A percentile compares a stretch with the other conserved stretches of the same genome.
phyloP scores from a whole-genome alignment of 2,888 invertebrate species.

The Camponotus fellah region DNA sequence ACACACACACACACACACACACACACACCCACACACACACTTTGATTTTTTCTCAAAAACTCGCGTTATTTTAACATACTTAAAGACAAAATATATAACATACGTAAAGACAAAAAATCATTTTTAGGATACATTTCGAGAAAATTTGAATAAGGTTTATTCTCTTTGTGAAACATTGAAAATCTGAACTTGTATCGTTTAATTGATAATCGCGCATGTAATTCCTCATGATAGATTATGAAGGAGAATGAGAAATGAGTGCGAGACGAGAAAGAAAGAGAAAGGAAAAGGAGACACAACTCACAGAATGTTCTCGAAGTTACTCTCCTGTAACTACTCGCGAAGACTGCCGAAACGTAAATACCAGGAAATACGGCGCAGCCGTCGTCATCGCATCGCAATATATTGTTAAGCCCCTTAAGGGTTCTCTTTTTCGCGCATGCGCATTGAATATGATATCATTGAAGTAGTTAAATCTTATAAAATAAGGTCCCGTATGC shows the following conservation, averaged over 20 bases:
- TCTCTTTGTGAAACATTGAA: not conserved
- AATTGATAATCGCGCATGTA: not conserved
- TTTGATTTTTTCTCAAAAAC: not conserved
- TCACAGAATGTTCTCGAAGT: not conserved
- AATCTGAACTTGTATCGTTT: not conserved
- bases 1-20: no score
- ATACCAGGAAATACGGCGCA: constrained; percentile 16
- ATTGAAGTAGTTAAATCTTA: not conserved
- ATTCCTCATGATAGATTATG: not conserved
- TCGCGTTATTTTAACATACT: not conserved
- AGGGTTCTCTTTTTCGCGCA: not conserved
- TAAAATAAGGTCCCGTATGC: not conserved
- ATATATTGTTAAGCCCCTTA: not conserved
- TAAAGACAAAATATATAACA: no score
- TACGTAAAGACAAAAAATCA: not conserved
- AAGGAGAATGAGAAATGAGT: not conserved
- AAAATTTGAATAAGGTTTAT: not conserved
- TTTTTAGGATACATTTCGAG: not conserved
- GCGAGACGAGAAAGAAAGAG: not conserved
- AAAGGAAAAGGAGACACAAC: not conserved
- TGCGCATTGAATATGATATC: not conserved
- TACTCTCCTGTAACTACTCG: not conserved
- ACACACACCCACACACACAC: not conserved
- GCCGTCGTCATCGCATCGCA: not conserved
- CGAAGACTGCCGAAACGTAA: constrained; percentile 25